Percentiles rank a stretch among this genome's conserved stretches.
phyloP scores from a whole-genome alignment of 2,888 invertebrate genomes.

The Parasteatoda lunata region DNA sequence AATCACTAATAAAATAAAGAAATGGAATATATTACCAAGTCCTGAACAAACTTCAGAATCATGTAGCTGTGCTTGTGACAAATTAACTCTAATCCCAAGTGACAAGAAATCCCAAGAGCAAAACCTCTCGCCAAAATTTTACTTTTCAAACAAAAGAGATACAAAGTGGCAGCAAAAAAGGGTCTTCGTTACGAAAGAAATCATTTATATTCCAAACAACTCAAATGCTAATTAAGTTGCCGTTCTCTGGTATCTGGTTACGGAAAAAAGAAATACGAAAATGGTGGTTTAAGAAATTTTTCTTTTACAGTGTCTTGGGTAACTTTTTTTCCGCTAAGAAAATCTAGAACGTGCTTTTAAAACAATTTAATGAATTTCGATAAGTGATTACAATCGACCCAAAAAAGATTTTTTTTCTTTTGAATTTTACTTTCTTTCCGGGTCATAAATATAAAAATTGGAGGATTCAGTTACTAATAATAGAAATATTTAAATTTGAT shows the following conservation, averaged over 20 bases:
- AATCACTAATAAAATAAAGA: constrained; percentile 1
- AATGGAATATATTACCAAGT: neutral
- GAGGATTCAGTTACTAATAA: too few relatives aligned
- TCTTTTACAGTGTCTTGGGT: constrained; percentile 18
- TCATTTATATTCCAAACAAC: constrained; percentile 37
- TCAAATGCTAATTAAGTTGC: constrained; percentile 58
- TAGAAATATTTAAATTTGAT: too few relatives aligned
- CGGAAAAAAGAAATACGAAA: constrained; percentile 8
- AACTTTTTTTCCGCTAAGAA: neutral
- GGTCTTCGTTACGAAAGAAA: constrained; percentile 16
- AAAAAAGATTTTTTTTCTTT: constrained; percentile 15
- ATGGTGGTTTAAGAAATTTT: constrained; percentile 25
- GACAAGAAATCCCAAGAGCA: constrained; percentile 13
- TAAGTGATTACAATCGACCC: constrained; percentile 50
- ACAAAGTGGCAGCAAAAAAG: neutral
- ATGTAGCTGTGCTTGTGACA: neutral
- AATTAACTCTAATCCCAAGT: constrained; percentile 4
- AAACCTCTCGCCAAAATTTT: constrained; percentile 10
- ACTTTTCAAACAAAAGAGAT: constrained; percentile 25
- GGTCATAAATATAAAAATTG: too few relatives aligned
- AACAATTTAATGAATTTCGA: constrained; percentile 39
- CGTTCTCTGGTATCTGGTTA: constrained; percentile 9
- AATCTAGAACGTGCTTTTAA: constrained; percentile 23
- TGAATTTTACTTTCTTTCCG: too few relatives aligned
- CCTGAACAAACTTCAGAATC: neutral